These are phyloP conservation scores for Micromys minutus DNA, from an alignment of 2,113 vertebrate genomes.

Conservation along the genomic window DNA sequence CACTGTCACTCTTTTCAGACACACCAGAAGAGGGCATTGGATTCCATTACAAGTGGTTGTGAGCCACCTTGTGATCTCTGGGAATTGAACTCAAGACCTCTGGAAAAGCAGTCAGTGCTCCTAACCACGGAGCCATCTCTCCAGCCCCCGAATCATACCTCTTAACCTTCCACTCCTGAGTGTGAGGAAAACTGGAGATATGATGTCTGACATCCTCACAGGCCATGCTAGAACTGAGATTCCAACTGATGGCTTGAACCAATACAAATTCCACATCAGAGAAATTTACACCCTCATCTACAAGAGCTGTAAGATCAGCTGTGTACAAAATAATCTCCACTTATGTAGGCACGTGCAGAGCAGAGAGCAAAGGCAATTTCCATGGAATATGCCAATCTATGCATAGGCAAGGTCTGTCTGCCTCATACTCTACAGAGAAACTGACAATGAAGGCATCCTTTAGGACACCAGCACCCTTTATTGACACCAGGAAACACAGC, in stretches of 20 bases:
- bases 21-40: no score
- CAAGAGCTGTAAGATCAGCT: background rate
- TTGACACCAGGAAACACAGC: background rate
- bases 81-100: no score
- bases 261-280: background rate
- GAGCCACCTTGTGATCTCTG: no score
- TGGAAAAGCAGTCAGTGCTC: no score
- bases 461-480: background rate
- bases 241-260: background rate
- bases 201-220: background rate
- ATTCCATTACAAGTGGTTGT: no score
- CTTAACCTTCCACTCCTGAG: background rate
- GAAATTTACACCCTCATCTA: background rate
- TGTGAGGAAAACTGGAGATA: background rate
- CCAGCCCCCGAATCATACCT: background rate
- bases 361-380: background rate
- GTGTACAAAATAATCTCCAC: background rate
- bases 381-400: background rate
- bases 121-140: no score
- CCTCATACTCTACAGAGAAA: rapidly evolving
- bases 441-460: background rate
- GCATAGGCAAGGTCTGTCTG: background rate
- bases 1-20: no score
- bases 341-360: rapidly evolving
- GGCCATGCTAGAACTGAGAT: background rate